Evolutionary conservation across 2,113 vertebrate species (phyloP).

Genomic region (Ardeotis arabs): DNA sequence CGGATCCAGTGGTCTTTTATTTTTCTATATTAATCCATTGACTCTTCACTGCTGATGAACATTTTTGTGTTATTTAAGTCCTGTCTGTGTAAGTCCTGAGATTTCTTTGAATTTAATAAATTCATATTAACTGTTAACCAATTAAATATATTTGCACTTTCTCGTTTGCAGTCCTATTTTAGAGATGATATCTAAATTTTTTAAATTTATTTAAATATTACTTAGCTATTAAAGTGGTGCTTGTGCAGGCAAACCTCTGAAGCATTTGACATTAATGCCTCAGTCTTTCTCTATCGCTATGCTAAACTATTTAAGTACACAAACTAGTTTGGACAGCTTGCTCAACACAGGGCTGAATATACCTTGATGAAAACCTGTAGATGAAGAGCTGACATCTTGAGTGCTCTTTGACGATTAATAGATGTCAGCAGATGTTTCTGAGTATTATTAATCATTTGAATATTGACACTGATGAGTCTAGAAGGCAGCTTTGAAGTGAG

Average conservation of each 20-base stretch:
- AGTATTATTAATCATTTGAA: neutral
- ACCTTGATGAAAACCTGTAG: neutral
- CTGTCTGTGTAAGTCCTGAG: neutral
- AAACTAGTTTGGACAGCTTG: neutral
- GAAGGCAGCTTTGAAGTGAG: neutral
- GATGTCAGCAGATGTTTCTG: neutral
- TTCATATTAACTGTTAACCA: neutral
- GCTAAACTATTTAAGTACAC: neutral
- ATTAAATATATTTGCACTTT: neutral
- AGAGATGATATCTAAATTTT: neutral
- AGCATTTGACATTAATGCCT: neutral
- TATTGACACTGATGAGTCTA: neutral
- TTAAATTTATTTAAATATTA: neutral
- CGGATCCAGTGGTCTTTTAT: neutral
- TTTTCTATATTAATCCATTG: neutral
- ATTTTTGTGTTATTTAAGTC: neutral
- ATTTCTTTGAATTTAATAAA: neutral
- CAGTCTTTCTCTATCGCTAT: neutral
- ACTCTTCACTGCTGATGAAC: neutral
- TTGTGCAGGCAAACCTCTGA: neutral
- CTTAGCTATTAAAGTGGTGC: neutral
- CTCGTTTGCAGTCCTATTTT: neutral
- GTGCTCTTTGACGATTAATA: neutral
- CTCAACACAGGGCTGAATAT: neutral
- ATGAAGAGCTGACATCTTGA: fast-evolving